These are phyloP conservation scores for Fragum fragum DNA, from an alignment of 2,888 invertebrate species.

Conservation along the genomic window DNA sequence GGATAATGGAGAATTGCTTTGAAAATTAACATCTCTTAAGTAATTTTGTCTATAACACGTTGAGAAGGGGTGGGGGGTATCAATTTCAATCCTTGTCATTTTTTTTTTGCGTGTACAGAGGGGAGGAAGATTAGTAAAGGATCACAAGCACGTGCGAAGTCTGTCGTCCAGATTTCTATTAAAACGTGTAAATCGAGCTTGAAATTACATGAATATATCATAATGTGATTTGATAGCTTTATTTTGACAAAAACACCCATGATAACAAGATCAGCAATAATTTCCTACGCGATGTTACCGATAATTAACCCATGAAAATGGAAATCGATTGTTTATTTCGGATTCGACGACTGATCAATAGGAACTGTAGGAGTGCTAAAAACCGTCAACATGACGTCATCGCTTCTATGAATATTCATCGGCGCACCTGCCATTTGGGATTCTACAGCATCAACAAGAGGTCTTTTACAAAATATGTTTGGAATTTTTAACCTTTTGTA, in stretches of 20 bases:
- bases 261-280: slow-evolving; percentile 2
- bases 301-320: slow-evolving; percentile 14
- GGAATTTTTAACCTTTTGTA: slow-evolving; percentile 38
- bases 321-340: slow-evolving; percentile 20
- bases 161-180: too few relatives aligned
- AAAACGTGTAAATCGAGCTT: too few relatives aligned
- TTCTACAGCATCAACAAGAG: slow-evolving; percentile 60
- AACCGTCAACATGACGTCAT: slow-evolving; percentile 70
- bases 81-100: too few relatives aligned
- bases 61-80: too few relatives aligned
- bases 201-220: too few relatives aligned
- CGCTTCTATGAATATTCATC: slow-evolving; percentile 72
- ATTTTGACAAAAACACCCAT: not conserved
- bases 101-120: too few relatives aligned
- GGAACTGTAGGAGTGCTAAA: slow-evolving; percentile 36
- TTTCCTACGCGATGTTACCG: slow-evolving; percentile 22
- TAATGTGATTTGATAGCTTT: not conserved
- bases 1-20: too few relatives aligned
- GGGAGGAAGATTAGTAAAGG: too few relatives aligned
- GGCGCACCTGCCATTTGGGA: slow-evolving; percentile 74
- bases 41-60: too few relatives aligned
- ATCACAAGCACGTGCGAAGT: too few relatives aligned
- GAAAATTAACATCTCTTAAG: too few relatives aligned
- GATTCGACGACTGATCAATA: slow-evolving; percentile 13
- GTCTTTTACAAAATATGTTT: slow-evolving; percentile 59